Base-by-base conservation (phyloP, 2,113 vertebrate genomes). In the Paradoxurus hermaphroditus region DNA sequence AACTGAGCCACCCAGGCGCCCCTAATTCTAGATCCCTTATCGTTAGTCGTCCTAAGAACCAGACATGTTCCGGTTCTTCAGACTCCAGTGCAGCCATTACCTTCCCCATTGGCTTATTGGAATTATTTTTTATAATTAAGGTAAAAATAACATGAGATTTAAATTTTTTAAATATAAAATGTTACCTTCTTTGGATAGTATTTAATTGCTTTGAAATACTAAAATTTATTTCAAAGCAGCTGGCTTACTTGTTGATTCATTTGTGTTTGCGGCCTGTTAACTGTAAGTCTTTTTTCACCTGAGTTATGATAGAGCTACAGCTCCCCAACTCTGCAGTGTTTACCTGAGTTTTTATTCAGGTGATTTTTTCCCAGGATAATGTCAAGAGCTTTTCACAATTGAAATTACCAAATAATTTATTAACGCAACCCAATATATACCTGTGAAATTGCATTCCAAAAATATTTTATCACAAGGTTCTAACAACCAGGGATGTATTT, bases 191-290 rank as follows among this genome's bases (percentile, higher is more conserved):
- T 44, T 34, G 77, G 19, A 44, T 75, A 44, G 34, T 73, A 73
- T 27, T 96, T 90, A 53, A 29, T 70, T 95, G 44, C 84, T 93
- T 91, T 88, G 62, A 79, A 96, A 62, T 85, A 34, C 39, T 67
- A 81, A 91, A 91, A 73, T 39, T 77, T 70, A 85, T 34, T 92
- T 62, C 81, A 87, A 94, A 46, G 39, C 36, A 92, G 5, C 49
- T 46, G 19, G 29, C 19, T 93, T 29, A 68, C 75, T 56, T 94
- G 29, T 84, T 96, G n/a, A 39, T 34, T 93, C 25, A 39, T 44
- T 31, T 97, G 67, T 53, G 18, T 95, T 87, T 90, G 31, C 81
- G 25, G 18, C 65, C 31, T 67, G 7, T 90, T 49, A 82, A 39
- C 27, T 90, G 3, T 79, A 16, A 14, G 21, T 53, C 56, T 87